Conservation (phyloP, 2,113 vertebrate genomes). For the Oophaga pumilio region DNA sequence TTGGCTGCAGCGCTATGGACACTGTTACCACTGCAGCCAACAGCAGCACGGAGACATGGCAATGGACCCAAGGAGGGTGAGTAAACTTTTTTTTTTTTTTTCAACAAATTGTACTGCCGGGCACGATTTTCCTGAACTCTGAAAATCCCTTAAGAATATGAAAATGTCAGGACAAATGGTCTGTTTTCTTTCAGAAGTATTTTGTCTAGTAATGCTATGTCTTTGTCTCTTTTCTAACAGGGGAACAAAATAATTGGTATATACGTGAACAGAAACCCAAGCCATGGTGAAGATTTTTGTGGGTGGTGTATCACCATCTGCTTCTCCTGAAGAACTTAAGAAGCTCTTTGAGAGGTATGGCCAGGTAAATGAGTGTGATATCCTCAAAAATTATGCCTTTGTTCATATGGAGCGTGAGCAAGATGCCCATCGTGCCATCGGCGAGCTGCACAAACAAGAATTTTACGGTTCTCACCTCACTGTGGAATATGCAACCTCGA, state of each 20-base stretch:
- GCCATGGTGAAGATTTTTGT: constrained; percentile 75
- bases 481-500: constrained; percentile 72
- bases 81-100: no score
- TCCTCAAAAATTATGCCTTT: constrained; percentile 73
- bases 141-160: not conserved
- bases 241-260: not conserved
- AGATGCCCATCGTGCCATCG: constrained; percentile 69
- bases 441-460: constrained; percentile 68
- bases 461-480: constrained; percentile 70
- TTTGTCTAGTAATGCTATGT: not conserved
- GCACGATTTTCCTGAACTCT: no score
- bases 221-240: constrained; percentile 4
- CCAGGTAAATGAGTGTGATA: constrained; percentile 73
- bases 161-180: not conserved
- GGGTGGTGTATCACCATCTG: constrained; percentile 68
- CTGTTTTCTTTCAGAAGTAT: not conserved
- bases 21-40: no score
- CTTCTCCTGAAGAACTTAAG: constrained; percentile 68
- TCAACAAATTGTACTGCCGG: no score
- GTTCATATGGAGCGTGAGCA: constrained; percentile 75
- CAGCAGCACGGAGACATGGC: no score
- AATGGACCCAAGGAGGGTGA: no score
- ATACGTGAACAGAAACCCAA: not conserved
- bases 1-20: no score
- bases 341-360: constrained; percentile 70